Conservation (phyloP, 2,797 vertebrate genomes). For the Rousettus madagascariensis region DNA sequence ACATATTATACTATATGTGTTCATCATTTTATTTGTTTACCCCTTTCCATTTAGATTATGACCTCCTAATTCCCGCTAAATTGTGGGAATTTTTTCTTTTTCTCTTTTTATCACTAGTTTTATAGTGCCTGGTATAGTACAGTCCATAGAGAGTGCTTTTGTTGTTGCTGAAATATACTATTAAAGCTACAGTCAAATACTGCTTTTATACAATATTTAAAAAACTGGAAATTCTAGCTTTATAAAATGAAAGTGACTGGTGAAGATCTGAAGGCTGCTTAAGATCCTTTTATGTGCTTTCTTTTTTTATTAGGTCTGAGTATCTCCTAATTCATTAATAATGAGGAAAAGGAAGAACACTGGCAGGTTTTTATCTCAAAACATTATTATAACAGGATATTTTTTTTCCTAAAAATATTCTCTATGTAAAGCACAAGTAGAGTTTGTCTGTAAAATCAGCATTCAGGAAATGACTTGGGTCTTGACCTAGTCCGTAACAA, state of each 20-base stretch:
- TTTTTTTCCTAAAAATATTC: neutral
- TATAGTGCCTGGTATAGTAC: neutral
- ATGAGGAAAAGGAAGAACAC: slow-evolving; percentile 60
- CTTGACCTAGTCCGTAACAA: slow-evolving; percentile 25
- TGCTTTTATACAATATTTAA: slow-evolving; percentile 55
- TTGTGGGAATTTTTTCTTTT: neutral
- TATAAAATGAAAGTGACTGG: slow-evolving; percentile 42
- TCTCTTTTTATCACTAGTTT: neutral
- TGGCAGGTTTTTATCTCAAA: slow-evolving; percentile 56
- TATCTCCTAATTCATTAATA: slow-evolving; percentile 67
- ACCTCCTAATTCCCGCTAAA: neutral
- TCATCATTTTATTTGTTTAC: neutral
- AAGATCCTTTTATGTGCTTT: slow-evolving; percentile 59
- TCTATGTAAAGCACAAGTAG: neutral
- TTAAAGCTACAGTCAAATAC: slow-evolving; percentile 20
- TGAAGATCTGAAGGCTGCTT: slow-evolving; percentile 57
- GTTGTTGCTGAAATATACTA: neutral
- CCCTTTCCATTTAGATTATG: neutral
- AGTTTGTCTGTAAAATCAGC: slow-evolving; percentile 9
- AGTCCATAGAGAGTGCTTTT: neutral
- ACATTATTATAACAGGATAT: slow-evolving; percentile 62
- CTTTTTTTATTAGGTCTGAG: slow-evolving; percentile 64
- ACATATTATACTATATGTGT: neutral
- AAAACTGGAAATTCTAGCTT: slow-evolving; percentile 47
- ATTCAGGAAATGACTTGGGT: slow-evolving; percentile 33